Percentiles rank a stretch among this genome's conserved stretches.
Conservation (phyloP, 1,140 invertebrate genomes). For the Neomicropteryx cornuta region DNA sequence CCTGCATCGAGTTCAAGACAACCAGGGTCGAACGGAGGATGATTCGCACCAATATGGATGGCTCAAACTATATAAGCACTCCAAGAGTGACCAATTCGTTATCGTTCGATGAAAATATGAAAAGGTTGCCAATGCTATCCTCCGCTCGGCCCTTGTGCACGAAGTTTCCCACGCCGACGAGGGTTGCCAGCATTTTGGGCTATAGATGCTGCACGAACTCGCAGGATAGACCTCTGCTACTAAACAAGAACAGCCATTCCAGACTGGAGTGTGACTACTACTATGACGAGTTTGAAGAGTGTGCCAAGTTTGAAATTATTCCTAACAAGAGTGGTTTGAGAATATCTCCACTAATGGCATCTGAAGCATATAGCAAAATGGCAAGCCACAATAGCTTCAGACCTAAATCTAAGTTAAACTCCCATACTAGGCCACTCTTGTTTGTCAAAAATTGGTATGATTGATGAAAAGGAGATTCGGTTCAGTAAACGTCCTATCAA, state of each 20-base stretch:
- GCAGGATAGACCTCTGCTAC: constrained; percentile 14
- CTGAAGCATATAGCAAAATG: background rate
- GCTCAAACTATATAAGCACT: too few species aligned
- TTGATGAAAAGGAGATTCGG: background rate
- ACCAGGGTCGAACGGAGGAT: constrained; percentile 1
- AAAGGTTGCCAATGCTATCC: constrained; percentile 9
- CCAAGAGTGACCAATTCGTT: too few species aligned
- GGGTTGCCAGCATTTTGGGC: constrained; percentile 13
- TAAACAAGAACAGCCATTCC: constrained; percentile 12
- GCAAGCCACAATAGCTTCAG: constrained; percentile 8
- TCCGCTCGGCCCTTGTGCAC: constrained; percentile 12
- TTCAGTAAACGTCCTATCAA: too few species aligned
- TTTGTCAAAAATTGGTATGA: constrained; percentile 11
- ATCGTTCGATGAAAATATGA: too few species aligned
- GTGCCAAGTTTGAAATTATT: constrained; percentile 14
- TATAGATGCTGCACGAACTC: constrained; percentile 14
- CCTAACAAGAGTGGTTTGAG: constrained; percentile 15
- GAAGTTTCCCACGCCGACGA: constrained; percentile 14
- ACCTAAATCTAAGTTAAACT: constrained; percentile 10
- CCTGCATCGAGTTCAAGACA: background rate
- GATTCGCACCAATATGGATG: constrained; percentile 7
- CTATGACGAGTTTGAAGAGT: constrained; percentile 13
- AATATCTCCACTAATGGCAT: constrained; percentile 12
- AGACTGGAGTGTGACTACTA: too few species aligned
- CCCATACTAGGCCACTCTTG: constrained; percentile 14